Conservation (phyloP, 2,888 invertebrate genomes). For the Criorhina ranunculi region DNA sequence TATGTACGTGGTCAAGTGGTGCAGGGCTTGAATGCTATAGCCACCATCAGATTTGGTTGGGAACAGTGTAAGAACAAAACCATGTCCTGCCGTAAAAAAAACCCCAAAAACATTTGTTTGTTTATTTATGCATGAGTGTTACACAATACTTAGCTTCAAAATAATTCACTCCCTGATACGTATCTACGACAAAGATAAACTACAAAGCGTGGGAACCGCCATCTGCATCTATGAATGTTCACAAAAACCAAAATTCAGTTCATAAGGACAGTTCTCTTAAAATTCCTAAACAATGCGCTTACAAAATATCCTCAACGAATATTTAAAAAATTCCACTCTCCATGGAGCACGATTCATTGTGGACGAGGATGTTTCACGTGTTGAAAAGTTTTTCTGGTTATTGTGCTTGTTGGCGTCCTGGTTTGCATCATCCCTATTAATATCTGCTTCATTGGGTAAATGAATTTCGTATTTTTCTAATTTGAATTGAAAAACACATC, state of each 20-base stretch:
- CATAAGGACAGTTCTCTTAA: background rate
- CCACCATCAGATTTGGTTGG: too few species aligned
- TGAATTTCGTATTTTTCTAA: background rate
- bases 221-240: background rate
- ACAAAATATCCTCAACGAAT: conserved; percentile 85
- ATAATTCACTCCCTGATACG: too few species aligned
- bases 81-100: too few species aligned
- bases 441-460: conserved; percentile 86
- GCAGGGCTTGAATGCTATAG: too few species aligned
- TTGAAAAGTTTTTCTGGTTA: conserved; percentile 89
- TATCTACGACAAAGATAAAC: background rate
- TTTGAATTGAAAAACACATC: background rate
- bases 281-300: conserved; percentile 78
- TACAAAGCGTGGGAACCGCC: conserved; percentile 10
- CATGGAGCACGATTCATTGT: conserved; percentile 90
- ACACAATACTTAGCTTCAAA: too few species aligned
- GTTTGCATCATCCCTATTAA: conserved; percentile 88
- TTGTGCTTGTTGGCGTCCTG: conserved; percentile 88
- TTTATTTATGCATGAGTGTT: too few species aligned
- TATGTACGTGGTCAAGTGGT: too few species aligned
- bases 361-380: conserved; percentile 86
- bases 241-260: background rate
- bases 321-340: conserved; percentile 88
- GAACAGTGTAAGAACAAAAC: too few species aligned
- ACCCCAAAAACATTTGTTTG: too few species aligned